Base-by-base conservation (phyloP, 2,797 vertebrate species). In the Cuculus canorus region DNA sequence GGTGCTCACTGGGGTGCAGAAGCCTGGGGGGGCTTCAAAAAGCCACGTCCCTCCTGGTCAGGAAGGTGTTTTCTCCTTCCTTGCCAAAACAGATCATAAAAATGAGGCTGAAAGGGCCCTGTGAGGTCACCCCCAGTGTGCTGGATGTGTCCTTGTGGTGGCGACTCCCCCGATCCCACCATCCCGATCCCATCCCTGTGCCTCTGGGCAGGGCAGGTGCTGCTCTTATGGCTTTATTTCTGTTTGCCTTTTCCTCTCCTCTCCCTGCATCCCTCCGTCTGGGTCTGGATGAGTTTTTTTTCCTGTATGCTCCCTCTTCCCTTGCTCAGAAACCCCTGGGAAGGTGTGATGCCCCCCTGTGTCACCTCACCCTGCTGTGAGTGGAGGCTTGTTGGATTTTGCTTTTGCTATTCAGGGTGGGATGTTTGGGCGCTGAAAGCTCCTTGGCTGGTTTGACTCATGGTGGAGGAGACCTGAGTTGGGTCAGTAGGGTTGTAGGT, bases 121-220 rank as follows among this genome's bases (percentile, higher is more conserved):
- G 32, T 47, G 24, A 61, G 24, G 41, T 81, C 19, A 7, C 21
- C 27, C 17, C 28, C 3, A 0, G 54, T 16, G 59, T 63, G 53
- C 10, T 50, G 71, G 77, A 32, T 0, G 1, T 3, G 2, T 13
- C 52, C 27, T 27, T 41, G 77, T 0, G 4, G 43, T 0, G 4
- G 43, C 14, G 9, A n/a, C 13, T 48, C 33, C 37, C 60, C 27
- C 2, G 15, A 2, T 2, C 4, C 9, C 27, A 23, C 11, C 0
- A 0, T 82, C 37, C 28, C 2, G 4, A 54, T 82, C 33, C 25
- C 2, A 4, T 54, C 48, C 15, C 45, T 0, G 0, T 33, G 10
- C 3, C 2, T 2, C 24, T 2, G 4, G 6, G 17, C 37, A 48
- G 65, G 41, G 28, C 66, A 63, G 63, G 10, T 39, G 6, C n/a